Percentiles rank a stretch among this genome's conserved stretches.
These are phyloP conservation scores for Parazoanthus swiftii DNA, from an alignment of 92 coral and sea anemone genomes.

Conservation along the genomic window DNA sequence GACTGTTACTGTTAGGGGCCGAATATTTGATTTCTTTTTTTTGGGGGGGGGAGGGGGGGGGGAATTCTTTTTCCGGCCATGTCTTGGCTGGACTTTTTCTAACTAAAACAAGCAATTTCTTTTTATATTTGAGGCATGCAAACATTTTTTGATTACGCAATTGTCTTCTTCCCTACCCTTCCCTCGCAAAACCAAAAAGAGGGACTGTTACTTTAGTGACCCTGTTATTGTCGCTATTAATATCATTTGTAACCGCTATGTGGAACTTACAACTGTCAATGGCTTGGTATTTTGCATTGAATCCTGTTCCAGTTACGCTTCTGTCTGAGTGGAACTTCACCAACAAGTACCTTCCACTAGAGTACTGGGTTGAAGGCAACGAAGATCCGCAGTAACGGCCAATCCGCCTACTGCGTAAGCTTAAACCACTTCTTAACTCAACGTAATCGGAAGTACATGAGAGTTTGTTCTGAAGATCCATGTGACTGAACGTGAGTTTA, in stretches of 20 bases:
- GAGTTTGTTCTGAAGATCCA: neutral
- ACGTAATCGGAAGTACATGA: conserved; percentile 44
- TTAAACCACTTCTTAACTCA: conserved; percentile 42
- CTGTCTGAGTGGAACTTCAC: conserved; percentile 41
- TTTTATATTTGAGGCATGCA: no score
- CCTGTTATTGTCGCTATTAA: no score
- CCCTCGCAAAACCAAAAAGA: no score
- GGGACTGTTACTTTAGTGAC: no score
- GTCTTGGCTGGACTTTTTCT: no score
- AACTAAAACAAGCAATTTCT: no score
- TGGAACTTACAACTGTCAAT: neutral
- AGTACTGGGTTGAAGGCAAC: conserved; percentile 9
- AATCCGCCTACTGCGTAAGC: neutral
- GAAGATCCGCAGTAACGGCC: conserved; percentile 43
- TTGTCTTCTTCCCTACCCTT: no score
- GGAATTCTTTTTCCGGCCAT: no score
- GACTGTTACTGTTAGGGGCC: no score
- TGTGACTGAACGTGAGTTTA: neutral
- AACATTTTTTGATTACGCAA: no score
- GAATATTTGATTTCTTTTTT: no score
- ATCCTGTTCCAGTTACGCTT: conserved; percentile 29
- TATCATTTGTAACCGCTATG: neutral
- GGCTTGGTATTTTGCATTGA: conserved; percentile 37
- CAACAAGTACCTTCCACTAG: conserved; percentile 12
- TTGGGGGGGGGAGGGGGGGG: no score